phyloP scores from a whole-genome alignment of 2,797 vertebrate species.

The Pogonophryne albipinna region DNA sequence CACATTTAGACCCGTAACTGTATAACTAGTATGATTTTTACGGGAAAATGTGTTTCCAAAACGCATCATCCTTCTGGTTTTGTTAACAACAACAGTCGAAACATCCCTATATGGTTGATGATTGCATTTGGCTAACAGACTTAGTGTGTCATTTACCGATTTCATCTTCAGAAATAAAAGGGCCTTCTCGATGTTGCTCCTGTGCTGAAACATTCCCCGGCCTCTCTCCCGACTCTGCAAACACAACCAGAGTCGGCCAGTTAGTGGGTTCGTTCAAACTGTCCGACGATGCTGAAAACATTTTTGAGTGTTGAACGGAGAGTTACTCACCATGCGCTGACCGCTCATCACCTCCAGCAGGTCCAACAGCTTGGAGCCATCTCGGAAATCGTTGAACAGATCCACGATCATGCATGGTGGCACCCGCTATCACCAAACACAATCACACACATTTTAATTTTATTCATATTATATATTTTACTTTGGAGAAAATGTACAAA shows the following conservation, averaged over 20 bases:
- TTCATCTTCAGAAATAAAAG: constrained; percentile 90
- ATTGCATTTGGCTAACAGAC: neutral
- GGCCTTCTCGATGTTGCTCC: constrained; percentile 94
- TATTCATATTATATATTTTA: neutral
- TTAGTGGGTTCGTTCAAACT: neutral
- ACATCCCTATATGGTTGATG: neutral
- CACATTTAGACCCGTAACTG: neutral
- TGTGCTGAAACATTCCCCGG: constrained; percentile 89
- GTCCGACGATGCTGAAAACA: neutral
- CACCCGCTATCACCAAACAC: constrained; percentile 81
- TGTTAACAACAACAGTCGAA: neutral
- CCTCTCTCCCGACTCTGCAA: constrained; percentile 91
- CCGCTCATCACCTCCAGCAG: constrained; percentile 96
- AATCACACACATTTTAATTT: neutral
- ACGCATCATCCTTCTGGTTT: neutral
- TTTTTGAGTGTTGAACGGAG: rapidly evolving
- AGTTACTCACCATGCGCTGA: constrained; percentile 89
- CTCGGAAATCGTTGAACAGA: constrained; percentile 90
- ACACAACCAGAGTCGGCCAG: constrained; percentile 7
- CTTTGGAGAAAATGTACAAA: neutral
- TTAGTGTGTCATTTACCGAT: constrained; percentile 85
- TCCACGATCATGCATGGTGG: constrained; percentile 87
- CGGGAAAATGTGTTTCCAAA: no score
- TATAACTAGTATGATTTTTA: neutral
- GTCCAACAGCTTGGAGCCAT: constrained; percentile 92